Evolutionary conservation across 2,113 vertebrate species (phyloP), one percentile per base, ranked within the genome.

Genomic region (Colaptes auratus): DNA sequence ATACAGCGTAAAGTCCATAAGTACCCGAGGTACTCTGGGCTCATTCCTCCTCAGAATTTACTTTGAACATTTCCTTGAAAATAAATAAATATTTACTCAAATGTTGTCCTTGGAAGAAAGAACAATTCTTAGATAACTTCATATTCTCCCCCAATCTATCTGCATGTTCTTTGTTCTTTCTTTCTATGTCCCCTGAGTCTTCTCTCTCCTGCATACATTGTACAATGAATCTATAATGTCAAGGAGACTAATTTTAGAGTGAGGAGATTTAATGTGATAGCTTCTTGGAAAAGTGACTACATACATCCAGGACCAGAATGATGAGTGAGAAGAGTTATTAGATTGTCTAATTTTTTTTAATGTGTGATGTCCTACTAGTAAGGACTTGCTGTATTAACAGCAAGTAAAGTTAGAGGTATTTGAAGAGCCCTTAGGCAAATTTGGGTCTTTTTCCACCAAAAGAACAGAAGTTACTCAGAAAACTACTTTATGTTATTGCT

Each of bases 181-280:
- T 39, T 39, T 39, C 39, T 39, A 39, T 31, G 28, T 83, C 23
- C 24, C 18, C 17, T 50, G 25, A 78, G 15, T 80, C 27, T 95
- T 16, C 33, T 84, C 5, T 91, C 19, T 87, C 31, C 44, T 67
- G 35, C 25, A 53, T 44, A 75, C 44, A 69, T 77, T 53, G 61
- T 85, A 30, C 78, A 91, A 65, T 61, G 59, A 89, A 87, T 87
- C 74, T 82, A 27, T 44, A 75, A 72, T 72, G 50, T 92, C 91
- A 93, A 93, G 81, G 75, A 95, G 78, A 87, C 28, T 46, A 78
- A 91, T 82, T 89, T 94, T 73, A 27, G 23, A 93, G 46, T 42
- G 70, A 92, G 36, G 52, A 90, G 70, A 95, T 96, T 93, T 82
- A 96, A 95, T 65, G 53, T 89, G 84, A 96, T 92, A 87, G 82